Conservation (phyloP, 2,888 invertebrate genomes). For the Pterostichus madidus region DNA sequence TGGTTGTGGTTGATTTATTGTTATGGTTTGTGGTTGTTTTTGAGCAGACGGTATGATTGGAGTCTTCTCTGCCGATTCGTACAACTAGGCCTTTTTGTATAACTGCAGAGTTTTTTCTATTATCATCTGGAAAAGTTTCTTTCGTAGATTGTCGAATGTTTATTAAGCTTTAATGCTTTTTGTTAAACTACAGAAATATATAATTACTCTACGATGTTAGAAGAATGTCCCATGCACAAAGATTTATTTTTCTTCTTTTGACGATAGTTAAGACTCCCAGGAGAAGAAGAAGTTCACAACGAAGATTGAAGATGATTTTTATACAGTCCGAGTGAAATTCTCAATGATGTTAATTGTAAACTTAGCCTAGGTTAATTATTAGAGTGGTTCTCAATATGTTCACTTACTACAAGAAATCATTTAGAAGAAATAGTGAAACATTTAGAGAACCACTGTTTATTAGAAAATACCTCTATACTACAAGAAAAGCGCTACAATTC, state of each 20-base stretch:
- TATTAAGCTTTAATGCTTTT: not conserved
- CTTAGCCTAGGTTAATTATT: not conserved
- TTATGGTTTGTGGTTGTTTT: conserved; percentile 75
- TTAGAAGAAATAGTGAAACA: not conserved
- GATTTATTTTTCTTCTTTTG: conserved; percentile 20
- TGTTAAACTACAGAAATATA: conserved; percentile 58
- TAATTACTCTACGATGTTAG: conserved; percentile 65
- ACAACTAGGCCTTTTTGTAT: conserved; percentile 77
- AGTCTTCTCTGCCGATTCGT: conserved; percentile 75
- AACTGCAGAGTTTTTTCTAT: conserved; percentile 72
- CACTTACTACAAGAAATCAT: too few relatives aligned
- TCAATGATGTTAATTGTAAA: conserved; percentile 32
- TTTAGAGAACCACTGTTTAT: conserved; percentile 1
- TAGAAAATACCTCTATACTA: conserved; percentile 27
- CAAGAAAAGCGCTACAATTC: conserved; percentile 45
- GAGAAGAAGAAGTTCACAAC: conserved; percentile 22
- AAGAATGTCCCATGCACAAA: conserved; percentile 55
- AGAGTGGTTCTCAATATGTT: not conserved
- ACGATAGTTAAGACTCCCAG: conserved; percentile 36
- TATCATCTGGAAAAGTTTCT: conserved; percentile 73
- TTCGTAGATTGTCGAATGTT: not conserved
- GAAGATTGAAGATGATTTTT: conserved; percentile 6
- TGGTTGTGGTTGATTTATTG: conserved; percentile 74
- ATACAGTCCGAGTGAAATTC: conserved; percentile 60
- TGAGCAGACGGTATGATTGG: conserved; percentile 75